phyloP scores from a whole-genome alignment of 2,113 vertebrate genomes.

The Mirounga angustirostris region DNA sequence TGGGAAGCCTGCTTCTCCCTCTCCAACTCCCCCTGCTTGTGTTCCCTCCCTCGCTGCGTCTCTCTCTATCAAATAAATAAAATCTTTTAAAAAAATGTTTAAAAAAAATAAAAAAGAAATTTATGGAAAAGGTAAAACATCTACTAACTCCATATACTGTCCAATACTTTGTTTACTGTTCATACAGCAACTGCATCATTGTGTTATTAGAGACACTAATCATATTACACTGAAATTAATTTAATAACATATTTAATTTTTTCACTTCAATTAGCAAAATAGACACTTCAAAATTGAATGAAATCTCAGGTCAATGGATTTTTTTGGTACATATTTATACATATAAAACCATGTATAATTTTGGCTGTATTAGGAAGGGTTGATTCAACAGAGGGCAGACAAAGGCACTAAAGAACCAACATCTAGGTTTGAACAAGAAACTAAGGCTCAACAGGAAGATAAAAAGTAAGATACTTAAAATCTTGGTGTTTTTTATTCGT shows the following conservation, averaged over 20 bases:
- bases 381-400: background rate
- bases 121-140: background rate
- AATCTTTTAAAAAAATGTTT: too few species aligned
- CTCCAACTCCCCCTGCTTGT: too few species aligned
- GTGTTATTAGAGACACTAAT: background rate
- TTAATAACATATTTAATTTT: constrained; percentile 25
- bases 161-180: background rate
- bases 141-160: background rate
- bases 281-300: background rate
- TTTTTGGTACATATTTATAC: background rate
- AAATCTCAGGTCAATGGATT: background rate
- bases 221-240: background rate
- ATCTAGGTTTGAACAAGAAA: background rate
- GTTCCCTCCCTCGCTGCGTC: too few species aligned
- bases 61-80: too few species aligned
- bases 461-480: background rate
- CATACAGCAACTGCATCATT: background rate
- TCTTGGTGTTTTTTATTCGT: background rate
- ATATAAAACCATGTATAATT: background rate
- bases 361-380: background rate
- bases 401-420: background rate
- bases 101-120: background rate
- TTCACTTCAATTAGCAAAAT: background rate
- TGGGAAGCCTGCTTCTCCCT: too few species aligned
- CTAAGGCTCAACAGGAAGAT: background rate